Conservation (phyloP, 2,113 vertebrate species). For the Eptesicus fuscus region DNA sequence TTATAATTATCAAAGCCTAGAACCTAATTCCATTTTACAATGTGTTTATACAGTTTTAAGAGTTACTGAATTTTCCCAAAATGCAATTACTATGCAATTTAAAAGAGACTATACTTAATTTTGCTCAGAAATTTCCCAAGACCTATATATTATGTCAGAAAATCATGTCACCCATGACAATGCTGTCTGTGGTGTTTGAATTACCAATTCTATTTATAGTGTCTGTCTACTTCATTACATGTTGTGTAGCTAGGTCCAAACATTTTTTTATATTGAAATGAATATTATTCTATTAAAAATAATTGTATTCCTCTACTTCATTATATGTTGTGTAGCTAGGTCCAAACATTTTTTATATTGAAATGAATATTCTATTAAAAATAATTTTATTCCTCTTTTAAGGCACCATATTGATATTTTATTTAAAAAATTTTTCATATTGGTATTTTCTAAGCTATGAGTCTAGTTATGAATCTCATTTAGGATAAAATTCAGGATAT, state of each 20-base stretch:
- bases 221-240: not conserved
- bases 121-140: slow-evolving; percentile 20
- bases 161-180: not conserved
- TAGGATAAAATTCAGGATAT: slow-evolving; percentile 23
- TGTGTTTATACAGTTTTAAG: not conserved
- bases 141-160: not conserved
- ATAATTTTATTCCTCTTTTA: slow-evolving; percentile 32
- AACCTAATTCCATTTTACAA: not conserved
- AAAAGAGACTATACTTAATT: slow-evolving; percentile 6
- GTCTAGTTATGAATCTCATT: not conserved
- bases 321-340: not conserved
- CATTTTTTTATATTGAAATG: not conserved
- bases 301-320: not conserved
- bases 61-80: not conserved
- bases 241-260: not conserved
- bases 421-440: not conserved
- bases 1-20: not conserved
- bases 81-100: not conserved
- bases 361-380: not conserved
- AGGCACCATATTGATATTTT: not conserved
- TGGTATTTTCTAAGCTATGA: slow-evolving; percentile 6
- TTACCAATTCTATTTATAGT: not conserved
- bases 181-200: not conserved
- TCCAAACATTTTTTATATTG: not conserved
- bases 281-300: not conserved